Base-by-base conservation (phyloP, 2,797 vertebrate genomes). In the Mormyrus proboscirostris region DNA sequence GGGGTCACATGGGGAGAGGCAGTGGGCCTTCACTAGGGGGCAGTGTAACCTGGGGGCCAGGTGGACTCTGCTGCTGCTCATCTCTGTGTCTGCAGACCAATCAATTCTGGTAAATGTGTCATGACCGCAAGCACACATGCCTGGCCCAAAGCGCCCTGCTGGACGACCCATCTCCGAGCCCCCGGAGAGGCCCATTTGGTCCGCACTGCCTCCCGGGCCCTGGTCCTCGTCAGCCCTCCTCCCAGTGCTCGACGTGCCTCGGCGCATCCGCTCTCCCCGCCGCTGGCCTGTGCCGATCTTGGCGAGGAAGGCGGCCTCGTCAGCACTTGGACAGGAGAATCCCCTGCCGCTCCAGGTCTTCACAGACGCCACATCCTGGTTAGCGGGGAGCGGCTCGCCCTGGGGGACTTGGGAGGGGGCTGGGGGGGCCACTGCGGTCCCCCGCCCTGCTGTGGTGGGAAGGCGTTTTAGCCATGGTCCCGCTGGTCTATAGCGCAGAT, bases 371-470 rank as follows among this genome's bases (percentile, higher is more conserved):
- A 7, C 33, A 19, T 79, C 73, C 73, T 44, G 73, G 16, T 79
- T 85, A 25, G 47, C 3, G n/a, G 49, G 82, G 91, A 91, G 88
- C 65, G 92, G 92, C 92, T 91, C 93, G 92, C 92, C 94, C 91
- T 29, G 89, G 90, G 79, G 92, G 93, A 93, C 91, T 92, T 59
- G 90, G 94, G 22, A 90, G 95, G 19, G 53, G 4, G 57, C 7
- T 1, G 57, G n/a, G 59, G 59, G 62, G 25, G 93, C 94, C 95
- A 95, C 95, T 92, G 93, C 92, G 93, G 95, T 91, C 79, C 94
- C 94, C 47, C 90, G 53, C 33, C 76, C 92, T 92, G 38, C 95
- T 94, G 94, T 95, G 95, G 95, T 94, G 93, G 94, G 96, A 96
- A 96, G 95, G 93, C 95, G 95, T 96, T 94, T 89, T 91, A 94